These are phyloP conservation scores for Aethes cnicana DNA, from an alignment of 2,888 invertebrate genomes.

Conservation along the genomic window DNA sequence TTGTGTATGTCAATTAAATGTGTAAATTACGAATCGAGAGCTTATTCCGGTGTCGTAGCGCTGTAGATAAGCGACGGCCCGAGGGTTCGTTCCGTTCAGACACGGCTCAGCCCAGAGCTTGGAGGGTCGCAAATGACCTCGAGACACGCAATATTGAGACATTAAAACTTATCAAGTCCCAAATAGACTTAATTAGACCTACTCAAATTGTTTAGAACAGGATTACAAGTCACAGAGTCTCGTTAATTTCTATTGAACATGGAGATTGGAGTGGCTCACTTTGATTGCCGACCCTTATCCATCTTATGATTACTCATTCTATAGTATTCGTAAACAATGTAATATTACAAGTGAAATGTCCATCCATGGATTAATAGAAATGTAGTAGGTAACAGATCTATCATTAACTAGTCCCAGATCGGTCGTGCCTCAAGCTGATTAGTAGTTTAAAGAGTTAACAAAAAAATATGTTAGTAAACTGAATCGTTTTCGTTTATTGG, in stretches of 20 bases:
- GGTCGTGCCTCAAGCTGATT: slow-evolving; percentile 27
- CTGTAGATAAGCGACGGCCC: slow-evolving; percentile 18
- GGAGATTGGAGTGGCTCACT: slow-evolving; percentile 35
- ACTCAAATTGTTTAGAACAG: slow-evolving; percentile 59
- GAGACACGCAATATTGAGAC: slow-evolving; percentile 64
- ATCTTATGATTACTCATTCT: too few relatives aligned
- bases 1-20: slow-evolving; percentile 37
- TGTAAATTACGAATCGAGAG: slow-evolving; percentile 34
- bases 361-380: slow-evolving; percentile 15
- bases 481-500: slow-evolving; percentile 39
- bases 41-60: slow-evolving; percentile 24
- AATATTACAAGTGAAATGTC: background rate
- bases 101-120: slow-evolving; percentile 11
- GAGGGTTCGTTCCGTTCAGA: slow-evolving; percentile 32
- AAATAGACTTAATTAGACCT: slow-evolving; percentile 65
- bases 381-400: slow-evolving; percentile 16
- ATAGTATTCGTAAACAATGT: background rate
- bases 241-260: slow-evolving; percentile 47
- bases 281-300: background rate
- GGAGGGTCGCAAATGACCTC: slow-evolving; percentile 46
- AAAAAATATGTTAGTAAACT: slow-evolving; percentile 35
- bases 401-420: slow-evolving; percentile 22
- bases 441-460: slow-evolving; percentile 15
- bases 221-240: slow-evolving; percentile 46
- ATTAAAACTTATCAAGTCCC: slow-evolving; percentile 70